Evolutionary conservation across 2,797 vertebrate genomes (phyloP).

Genomic region (Phalanger gymnotis): DNA sequence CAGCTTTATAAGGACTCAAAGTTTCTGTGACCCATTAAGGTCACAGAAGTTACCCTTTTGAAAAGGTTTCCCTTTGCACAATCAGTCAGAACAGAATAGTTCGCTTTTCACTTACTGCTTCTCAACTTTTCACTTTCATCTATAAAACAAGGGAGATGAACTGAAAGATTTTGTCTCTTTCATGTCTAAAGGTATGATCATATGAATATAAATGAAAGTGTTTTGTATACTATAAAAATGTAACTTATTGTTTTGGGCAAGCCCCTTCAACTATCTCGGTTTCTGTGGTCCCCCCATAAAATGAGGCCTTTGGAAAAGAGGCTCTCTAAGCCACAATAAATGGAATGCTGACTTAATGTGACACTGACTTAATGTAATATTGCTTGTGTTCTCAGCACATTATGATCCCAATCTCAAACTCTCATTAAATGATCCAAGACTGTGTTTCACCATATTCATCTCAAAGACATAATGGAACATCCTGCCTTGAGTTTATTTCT

Average conservation of each 20-base stretch:
- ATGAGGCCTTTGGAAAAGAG: neutral
- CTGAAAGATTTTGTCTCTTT: conserved; percentile 32
- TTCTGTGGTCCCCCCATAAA: neutral
- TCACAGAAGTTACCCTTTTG: conserved; percentile 47
- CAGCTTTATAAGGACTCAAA: conserved; percentile 7
- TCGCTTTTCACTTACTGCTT: conserved; percentile 10
- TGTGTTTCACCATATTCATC: conserved; percentile 23
- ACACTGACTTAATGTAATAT: conserved; percentile 2
- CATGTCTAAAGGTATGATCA: neutral
- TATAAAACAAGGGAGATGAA: conserved; percentile 45
- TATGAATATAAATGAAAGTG: neutral
- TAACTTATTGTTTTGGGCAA: neutral
- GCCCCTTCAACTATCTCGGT: neutral
- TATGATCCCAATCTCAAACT: conserved; percentile 28
- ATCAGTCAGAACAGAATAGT: conserved; percentile 10
- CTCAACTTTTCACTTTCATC: conserved; percentile 36
- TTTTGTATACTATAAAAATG: neutral
- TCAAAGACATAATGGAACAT: neutral
- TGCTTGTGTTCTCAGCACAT: conserved; percentile 51
- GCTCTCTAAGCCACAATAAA: neutral
- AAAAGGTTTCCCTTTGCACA: conserved; percentile 21
- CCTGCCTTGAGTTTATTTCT: conserved; percentile 55
- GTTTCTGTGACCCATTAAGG: conserved; percentile 1
- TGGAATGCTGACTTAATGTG: conserved; percentile 33
- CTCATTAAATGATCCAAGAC: conserved; percentile 22